Evolutionary conservation across 2,888 invertebrate species (phyloP).

Genomic region (Diarsia dahlii): DNA sequence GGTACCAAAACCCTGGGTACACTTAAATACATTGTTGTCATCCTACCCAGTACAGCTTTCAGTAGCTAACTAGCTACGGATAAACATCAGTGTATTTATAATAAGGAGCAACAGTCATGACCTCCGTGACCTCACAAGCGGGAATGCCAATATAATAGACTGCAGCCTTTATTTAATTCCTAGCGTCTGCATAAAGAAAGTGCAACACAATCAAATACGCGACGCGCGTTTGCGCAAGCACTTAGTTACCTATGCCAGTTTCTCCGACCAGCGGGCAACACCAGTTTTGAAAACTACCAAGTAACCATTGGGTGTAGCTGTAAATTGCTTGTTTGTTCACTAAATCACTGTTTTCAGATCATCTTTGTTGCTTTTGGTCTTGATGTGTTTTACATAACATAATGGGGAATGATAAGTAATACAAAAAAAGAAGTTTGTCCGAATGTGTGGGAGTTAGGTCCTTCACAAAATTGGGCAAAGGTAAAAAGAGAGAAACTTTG

Average conservation of each 20-base stretch:
- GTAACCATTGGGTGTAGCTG: constrained; percentile 40
- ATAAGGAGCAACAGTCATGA: constrained; percentile 16
- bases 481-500: constrained; percentile 15
- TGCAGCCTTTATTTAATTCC: constrained; percentile 33
- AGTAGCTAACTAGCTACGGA: constrained; percentile 1
- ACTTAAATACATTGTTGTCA: background rate
- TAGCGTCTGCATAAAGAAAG: constrained; percentile 62
- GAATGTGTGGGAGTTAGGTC: background rate
- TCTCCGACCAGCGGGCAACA: constrained; percentile 54
- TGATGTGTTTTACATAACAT: constrained; percentile 33
- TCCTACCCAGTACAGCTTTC: background rate
- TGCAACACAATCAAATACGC: constrained; percentile 56
- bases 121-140: constrained; percentile 5
- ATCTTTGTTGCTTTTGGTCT: constrained; percentile 17
- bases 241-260: constrained; percentile 42
- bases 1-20: background rate
- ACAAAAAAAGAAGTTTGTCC: background rate
- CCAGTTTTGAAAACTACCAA: constrained; percentile 40
- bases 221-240: constrained; percentile 59
- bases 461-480: background rate
- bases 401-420: background rate
- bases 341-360: constrained; percentile 45
- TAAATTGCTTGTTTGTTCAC: constrained; percentile 48
- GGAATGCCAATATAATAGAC: constrained; percentile 16
- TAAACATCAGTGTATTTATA: background rate